phyloP scores from a whole-genome alignment of 2,888 invertebrate species.

The Hipparchia sbordonii region DNA sequence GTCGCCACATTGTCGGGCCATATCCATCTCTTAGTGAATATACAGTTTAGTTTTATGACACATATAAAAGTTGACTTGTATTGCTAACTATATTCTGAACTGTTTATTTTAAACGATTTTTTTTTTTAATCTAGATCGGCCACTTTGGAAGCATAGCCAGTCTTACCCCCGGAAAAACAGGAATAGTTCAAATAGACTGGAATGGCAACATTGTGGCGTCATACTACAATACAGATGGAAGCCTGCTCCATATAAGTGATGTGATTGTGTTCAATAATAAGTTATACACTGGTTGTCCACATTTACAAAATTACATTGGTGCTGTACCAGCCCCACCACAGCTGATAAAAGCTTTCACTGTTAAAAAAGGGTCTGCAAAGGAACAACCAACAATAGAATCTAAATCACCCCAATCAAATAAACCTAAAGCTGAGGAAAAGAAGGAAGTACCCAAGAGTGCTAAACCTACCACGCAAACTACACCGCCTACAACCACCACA shows the following conservation, averaged over 20 bases:
- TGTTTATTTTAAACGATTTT: not conserved
- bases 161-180: slow-evolving; percentile 71
- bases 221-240: slow-evolving; percentile 84
- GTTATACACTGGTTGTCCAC: slow-evolving; percentile 87
- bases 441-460: slow-evolving; percentile 27
- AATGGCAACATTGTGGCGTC: slow-evolving; percentile 88
- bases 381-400: slow-evolving; percentile 39
- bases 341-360: slow-evolving; percentile 66
- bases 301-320: slow-evolving; percentile 83
- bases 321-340: slow-evolving; percentile 83
- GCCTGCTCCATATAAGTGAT: slow-evolving; percentile 83
- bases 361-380: slow-evolving; percentile 28
- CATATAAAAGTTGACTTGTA: too few species aligned
- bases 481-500: slow-evolving; percentile 12
- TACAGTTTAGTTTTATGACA: too few species aligned
- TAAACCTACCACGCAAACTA: slow-evolving; percentile 34
- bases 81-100: too few species aligned
- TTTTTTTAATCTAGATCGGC: slow-evolving; percentile 81
- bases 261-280: slow-evolving; percentile 85
- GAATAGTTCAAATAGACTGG: slow-evolving; percentile 86
- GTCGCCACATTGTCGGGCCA: too few species aligned
- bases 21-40: too few species aligned
- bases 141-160: slow-evolving; percentile 80
- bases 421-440: slow-evolving; percentile 39
- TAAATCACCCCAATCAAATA: slow-evolving; percentile 29